These are phyloP conservation scores for Chaenocephalus aceratus DNA, from an alignment of 2,113 vertebrate genomes.

Conservation along the genomic window DNA sequence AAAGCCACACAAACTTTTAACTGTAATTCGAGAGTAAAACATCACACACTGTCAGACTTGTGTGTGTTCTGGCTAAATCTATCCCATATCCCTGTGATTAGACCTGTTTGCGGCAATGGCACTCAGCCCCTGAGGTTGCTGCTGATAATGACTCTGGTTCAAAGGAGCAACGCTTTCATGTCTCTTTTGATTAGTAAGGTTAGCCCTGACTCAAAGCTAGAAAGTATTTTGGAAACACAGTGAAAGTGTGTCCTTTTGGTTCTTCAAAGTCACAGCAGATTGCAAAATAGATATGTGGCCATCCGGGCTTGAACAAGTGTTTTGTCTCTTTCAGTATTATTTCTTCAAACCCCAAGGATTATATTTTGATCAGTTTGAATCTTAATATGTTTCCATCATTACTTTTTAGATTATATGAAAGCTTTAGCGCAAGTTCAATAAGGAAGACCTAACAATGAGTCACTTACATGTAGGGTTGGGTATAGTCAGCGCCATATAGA, in stretches of 20 bases:
- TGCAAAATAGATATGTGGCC: slow-evolving; percentile 2
- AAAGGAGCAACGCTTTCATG: slow-evolving; percentile 69
- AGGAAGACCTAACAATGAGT: too few species aligned
- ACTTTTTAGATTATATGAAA: slow-evolving; percentile 15
- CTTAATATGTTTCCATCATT: slow-evolving; percentile 21
- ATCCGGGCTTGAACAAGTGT: slow-evolving; percentile 22
- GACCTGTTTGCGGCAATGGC: slow-evolving; percentile 36
- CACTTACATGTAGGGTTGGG: too few species aligned
- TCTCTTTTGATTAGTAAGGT: slow-evolving; percentile 71
- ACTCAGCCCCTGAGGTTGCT: slow-evolving; percentile 49
- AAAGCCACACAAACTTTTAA: background rate
- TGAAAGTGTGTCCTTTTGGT: slow-evolving; percentile 42
- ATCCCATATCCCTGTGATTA: slow-evolving; percentile 46
- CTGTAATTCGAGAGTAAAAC: slow-evolving; percentile 22
- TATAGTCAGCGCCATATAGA: too few species aligned
- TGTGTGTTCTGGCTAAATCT: slow-evolving; percentile 33
- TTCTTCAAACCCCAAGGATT: slow-evolving; percentile 14
- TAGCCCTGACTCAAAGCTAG: slow-evolving; percentile 56
- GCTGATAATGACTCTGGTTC: slow-evolving; percentile 70
- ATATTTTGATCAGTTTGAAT: slow-evolving; percentile 1
- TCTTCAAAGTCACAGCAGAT: slow-evolving; percentile 60
- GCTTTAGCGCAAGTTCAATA: too few species aligned
- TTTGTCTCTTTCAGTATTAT: slow-evolving; percentile 24
- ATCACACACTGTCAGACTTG: slow-evolving; percentile 28
- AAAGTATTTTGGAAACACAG: slow-evolving; percentile 51